Conservation (phyloP, 2,113 vertebrate genomes). For the Agapornis roseicollis region DNA sequence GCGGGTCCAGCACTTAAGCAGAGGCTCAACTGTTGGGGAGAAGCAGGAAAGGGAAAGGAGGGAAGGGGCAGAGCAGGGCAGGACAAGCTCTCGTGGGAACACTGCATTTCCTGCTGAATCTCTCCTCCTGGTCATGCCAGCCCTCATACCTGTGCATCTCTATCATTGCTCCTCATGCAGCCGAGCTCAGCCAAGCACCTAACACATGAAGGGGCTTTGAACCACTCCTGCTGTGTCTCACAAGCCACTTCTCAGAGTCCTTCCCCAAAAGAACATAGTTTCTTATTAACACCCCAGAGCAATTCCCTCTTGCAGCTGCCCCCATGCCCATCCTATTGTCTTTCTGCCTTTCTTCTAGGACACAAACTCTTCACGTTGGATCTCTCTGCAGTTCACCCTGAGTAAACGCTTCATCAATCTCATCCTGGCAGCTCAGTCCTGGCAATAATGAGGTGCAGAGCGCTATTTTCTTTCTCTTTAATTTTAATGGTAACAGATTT, state of each 20-base stretch:
- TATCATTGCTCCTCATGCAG: neutral
- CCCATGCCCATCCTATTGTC: slow-evolving; percentile 16
- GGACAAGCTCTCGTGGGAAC: neutral
- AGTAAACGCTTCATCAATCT: slow-evolving; percentile 5
- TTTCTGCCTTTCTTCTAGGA: neutral
- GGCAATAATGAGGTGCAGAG: slow-evolving; percentile 28
- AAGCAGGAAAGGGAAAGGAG: neutral
- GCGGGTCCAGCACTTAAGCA: neutral
- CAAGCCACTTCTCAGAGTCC: neutral
- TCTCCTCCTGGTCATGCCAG: neutral
- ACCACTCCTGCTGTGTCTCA: neutral
- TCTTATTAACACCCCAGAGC: neutral
- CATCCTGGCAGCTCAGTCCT: neutral
- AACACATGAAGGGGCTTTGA: neutral
- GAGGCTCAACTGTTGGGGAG: neutral
- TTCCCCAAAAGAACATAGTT: neutral
- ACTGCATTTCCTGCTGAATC: neutral
- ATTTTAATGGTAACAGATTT: slow-evolving; percentile 34
- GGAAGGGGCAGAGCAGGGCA: neutral
- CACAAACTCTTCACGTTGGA: neutral
- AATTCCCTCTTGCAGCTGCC: neutral
- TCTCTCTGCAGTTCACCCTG: neutral
- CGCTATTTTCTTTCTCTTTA: neutral
- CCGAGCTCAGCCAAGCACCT: neutral
- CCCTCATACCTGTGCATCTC: neutral